A percentile compares a stretch with the other conserved stretches of the same genome.
phyloP scores from a whole-genome alignment of 2,888 invertebrate genomes.

The Parapristionchus giblindavisi region DNA sequence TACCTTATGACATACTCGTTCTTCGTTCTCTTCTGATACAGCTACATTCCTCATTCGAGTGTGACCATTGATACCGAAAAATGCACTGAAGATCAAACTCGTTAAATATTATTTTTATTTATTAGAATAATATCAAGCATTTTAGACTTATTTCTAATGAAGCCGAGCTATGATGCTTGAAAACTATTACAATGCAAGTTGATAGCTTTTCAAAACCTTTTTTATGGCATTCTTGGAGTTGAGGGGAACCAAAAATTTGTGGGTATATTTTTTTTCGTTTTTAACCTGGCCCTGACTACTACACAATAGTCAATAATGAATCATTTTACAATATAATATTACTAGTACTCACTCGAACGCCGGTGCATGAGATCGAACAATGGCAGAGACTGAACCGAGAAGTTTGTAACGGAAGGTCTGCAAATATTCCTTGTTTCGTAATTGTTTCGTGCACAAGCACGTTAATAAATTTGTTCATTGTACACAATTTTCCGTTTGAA shows the following conservation, averaged over 20 bases:
- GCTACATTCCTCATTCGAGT: conserved; percentile 11
- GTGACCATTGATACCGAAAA: conserved; percentile 17
- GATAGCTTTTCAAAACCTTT: too few relatives aligned
- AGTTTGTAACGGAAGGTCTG: conserved; percentile 35
- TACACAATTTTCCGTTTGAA: neutral
- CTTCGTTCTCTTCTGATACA: conserved; percentile 6
- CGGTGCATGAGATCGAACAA: conserved; percentile 39
- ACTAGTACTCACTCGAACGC: conserved; percentile 39
- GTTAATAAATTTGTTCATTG: too few relatives aligned
- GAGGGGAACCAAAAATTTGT: too few relatives aligned
- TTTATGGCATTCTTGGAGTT: too few relatives aligned
- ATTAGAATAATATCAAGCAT: too few relatives aligned
- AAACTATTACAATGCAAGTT: too few relatives aligned
- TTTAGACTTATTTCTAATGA: neutral
- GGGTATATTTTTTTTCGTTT: too few relatives aligned
- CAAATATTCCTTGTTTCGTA: neutral
- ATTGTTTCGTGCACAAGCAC: neutral
- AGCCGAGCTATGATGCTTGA: too few relatives aligned
- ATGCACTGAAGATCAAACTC: neutral
- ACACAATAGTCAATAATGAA: too few relatives aligned
- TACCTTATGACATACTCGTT: conserved; percentile 17
- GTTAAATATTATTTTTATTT: neutral
- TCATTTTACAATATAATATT: too few relatives aligned
- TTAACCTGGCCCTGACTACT: too few relatives aligned
- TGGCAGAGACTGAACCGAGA: conserved; percentile 30